Base-by-base conservation (phyloP, 2,797 vertebrate genomes). In the Gadopsis marmoratus region DNA sequence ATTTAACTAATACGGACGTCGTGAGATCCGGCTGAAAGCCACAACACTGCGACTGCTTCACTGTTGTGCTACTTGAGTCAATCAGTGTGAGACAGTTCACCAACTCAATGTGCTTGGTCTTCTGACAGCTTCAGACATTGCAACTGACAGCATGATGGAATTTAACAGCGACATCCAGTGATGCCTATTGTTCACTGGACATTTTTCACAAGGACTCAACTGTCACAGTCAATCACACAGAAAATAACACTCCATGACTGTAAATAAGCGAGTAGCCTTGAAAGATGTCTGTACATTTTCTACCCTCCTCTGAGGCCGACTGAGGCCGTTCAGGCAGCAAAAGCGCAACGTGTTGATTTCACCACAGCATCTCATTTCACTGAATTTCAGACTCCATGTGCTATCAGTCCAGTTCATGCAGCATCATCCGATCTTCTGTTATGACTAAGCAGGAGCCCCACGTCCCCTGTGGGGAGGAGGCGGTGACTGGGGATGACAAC, bases 11-110 rank as follows among this genome's bases (percentile, higher is more conserved):
- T 43, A 74, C 76, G 7, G 47, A 73, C 59, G 60, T 79, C 19
- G 79, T 83, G 63, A 77, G 62, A 71, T 83, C 71, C 68, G 82
- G 75, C 68, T 74, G 61, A 59, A 74, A 71, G 70, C 50, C 19
- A 37, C 61, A 76, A 61, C 37, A 66, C n/a, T 29, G 33, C 9
- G 8, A 47, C 67, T 50, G 48, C 39, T 77, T 79, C 29, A 12
- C 39, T 37, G 6, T 8, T 73, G 50, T 29, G 45, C 35, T 39
- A 29, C 13, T 55, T 17, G 43, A 62, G 50, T 59, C 41, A 69
- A 3, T 45, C 17, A 19, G 17, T 68, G 23, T 48, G 33, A 70
- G 64, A 39, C 41, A 10, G 45, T 59, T 39, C 6, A 26, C 37
- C 58, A 66, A 47, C 23, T 35, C 13, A 10, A 8, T 23, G 47